A percentile compares a stretch with the other conserved stretches of the same genome.
Evolutionary conservation across 2,888 invertebrate genomes (phyloP).

Genomic region (Taenaris catops): DNA sequence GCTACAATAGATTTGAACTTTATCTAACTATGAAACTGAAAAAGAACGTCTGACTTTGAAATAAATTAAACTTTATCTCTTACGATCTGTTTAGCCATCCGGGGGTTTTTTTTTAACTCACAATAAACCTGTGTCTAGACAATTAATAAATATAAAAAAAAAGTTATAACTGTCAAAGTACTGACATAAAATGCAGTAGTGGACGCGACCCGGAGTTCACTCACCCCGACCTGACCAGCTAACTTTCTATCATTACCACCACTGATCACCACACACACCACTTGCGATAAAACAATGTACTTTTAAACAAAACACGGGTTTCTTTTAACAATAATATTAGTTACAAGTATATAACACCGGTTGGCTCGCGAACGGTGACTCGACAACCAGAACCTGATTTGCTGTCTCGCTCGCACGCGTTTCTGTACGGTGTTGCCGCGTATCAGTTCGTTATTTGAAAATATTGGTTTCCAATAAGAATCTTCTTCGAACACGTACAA

Average conservation of each 20-base stretch:
- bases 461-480: too few species aligned
- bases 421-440: constrained; percentile 24
- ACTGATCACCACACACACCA: constrained; percentile 4
- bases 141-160: constrained; percentile 4
- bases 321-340: constrained; percentile 51
- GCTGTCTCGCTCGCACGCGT: constrained; percentile 58
- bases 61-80: too few species aligned
- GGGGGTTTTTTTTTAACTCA: too few species aligned
- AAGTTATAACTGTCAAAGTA: constrained; percentile 16
- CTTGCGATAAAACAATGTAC: constrained; percentile 3
- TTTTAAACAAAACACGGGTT: constrained; percentile 6
- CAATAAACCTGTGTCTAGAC: not conserved
- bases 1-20: too few species aligned
- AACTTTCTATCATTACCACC: constrained; percentile 16
- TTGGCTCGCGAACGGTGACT: constrained; percentile 42
- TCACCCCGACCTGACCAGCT: constrained; percentile 41
- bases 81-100: too few species aligned
- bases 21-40: too few species aligned
- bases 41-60: too few species aligned
- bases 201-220: constrained; percentile 44
- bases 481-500: too few species aligned
- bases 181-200: constrained; percentile 6
- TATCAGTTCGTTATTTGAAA: too few species aligned
- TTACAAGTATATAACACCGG: constrained; percentile 48
- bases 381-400: constrained; percentile 39